Conservation (phyloP, 2,888 invertebrate genomes). For the Sphinx pinastri region DNA sequence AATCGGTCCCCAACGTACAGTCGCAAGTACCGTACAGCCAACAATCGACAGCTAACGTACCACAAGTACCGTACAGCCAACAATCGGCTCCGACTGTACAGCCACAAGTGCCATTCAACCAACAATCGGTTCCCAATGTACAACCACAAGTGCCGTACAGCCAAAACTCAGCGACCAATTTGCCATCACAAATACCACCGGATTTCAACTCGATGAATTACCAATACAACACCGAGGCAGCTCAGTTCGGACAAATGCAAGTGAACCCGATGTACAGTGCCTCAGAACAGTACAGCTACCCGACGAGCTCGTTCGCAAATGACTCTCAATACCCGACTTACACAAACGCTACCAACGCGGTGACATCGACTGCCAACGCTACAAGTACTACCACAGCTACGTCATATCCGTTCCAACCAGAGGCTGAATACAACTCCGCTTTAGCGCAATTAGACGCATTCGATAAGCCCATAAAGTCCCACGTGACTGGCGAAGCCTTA, state of each 20-base stretch:
- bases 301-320: conserved; percentile 52
- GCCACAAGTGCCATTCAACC: not conserved
- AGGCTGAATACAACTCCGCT: conserved; percentile 47
- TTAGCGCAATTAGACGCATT: conserved; percentile 63
- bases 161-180: conserved; percentile 4
- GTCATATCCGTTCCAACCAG: conserved; percentile 44
- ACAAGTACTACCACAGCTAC: conserved; percentile 46
- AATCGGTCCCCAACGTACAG: not conserved
- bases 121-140: conserved; percentile 52
- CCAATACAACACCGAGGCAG: conserved; percentile 54
- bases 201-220: conserved; percentile 61
- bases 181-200: conserved; percentile 38
- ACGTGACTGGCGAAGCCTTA: conserved; percentile 71
- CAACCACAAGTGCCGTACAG: conserved; percentile 52
- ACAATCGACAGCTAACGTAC: conserved; percentile 52
- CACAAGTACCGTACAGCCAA: conserved; percentile 46
- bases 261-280: conserved; percentile 40
- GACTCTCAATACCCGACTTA: conserved; percentile 62
- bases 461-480: conserved; percentile 76
- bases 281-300: conserved; percentile 54
- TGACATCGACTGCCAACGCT: conserved; percentile 50
- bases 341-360: conserved; percentile 54
- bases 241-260: conserved; percentile 46
- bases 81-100: not conserved
- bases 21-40: conserved; percentile 33